Conservation (phyloP, 2,113 vertebrate species). For the Daphoenositta chrysoptera region DNA sequence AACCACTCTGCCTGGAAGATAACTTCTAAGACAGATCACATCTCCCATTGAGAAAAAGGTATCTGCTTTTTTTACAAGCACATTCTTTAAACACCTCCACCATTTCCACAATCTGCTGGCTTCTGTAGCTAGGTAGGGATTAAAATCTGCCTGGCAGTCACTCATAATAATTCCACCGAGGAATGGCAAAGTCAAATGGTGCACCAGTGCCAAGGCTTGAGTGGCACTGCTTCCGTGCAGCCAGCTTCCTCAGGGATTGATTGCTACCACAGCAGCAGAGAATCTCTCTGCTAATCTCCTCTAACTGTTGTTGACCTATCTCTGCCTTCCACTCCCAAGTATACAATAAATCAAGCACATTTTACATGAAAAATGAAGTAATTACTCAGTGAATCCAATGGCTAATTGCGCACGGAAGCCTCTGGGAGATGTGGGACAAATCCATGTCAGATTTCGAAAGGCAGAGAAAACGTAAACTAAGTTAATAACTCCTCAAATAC, state of each 20-base stretch:
- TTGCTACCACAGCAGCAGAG: conserved; percentile 22
- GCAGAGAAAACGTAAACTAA: conserved; percentile 69
- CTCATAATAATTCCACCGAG: conserved; percentile 49
- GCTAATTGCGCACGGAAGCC: conserved; percentile 83
- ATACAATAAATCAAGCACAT: conserved; percentile 81
- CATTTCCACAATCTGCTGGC: conserved; percentile 55
- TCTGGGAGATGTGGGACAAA: conserved; percentile 82
- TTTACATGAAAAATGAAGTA: conserved; percentile 88
- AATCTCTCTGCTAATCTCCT: conserved; percentile 69
- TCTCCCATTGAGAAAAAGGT: background rate
- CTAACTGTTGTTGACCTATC: conserved; percentile 76
- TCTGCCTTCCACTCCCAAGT: conserved; percentile 71
- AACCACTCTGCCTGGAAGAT: background rate
- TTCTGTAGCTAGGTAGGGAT: background rate
- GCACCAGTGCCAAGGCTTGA: conserved; percentile 74
- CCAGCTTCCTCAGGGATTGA: conserved; percentile 30
- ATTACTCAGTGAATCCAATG: conserved; percentile 85
- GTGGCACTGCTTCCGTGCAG: conserved; percentile 63
- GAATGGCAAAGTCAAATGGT: conserved; percentile 33
- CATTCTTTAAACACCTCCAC: conserved; percentile 65
- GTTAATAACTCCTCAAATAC: conserved; percentile 68
- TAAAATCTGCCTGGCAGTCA: conserved; percentile 32
- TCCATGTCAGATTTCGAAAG: conserved; percentile 75
- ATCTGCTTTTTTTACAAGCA: background rate
- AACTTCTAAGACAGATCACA: background rate